Conservation (phyloP, 2,888 invertebrate species). For the Agelastica alni region DNA sequence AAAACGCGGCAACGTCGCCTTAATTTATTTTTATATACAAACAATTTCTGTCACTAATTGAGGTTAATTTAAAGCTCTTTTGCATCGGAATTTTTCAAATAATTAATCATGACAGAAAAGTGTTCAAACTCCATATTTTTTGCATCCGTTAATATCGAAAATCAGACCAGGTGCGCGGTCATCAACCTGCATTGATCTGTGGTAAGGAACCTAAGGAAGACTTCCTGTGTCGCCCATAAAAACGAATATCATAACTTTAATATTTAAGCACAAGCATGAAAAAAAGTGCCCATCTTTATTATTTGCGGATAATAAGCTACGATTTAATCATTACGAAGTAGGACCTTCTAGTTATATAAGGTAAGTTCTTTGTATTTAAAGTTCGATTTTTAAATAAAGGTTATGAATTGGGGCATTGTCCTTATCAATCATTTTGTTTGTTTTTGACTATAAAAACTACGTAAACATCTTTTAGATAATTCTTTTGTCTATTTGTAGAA, state of each 20-base stretch:
- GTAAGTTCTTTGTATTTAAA: too few species aligned
- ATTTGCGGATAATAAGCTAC: constrained; percentile 10
- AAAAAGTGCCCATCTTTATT: neutral
- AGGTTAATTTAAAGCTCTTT: constrained; percentile 29
- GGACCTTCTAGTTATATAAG: neutral
- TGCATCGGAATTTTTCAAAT: neutral
- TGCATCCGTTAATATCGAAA: constrained; percentile 25
- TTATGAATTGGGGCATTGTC: too few species aligned
- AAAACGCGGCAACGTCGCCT: constrained; percentile 24
- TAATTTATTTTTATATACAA: constrained; percentile 30
- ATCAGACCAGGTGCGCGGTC: constrained; percentile 51
- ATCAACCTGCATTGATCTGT: constrained; percentile 56
- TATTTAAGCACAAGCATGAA: constrained; percentile 12
- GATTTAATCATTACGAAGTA: neutral
- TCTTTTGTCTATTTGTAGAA: too few species aligned
- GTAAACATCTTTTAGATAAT: too few species aligned
- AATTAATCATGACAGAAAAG: constrained; percentile 14
- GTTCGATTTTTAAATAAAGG: too few species aligned
- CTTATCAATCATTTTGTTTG: too few species aligned
- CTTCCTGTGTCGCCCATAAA: constrained; percentile 36
- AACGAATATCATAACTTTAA: constrained; percentile 8
- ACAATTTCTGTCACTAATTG: constrained; percentile 29
- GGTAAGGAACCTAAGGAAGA: constrained; percentile 28
- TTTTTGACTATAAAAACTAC: too few species aligned
- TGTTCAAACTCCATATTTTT: constrained; percentile 11